These are phyloP conservation scores for Siphlonurus alternatus DNA, from an alignment of 2,888 invertebrate species.

Conservation along the genomic window DNA sequence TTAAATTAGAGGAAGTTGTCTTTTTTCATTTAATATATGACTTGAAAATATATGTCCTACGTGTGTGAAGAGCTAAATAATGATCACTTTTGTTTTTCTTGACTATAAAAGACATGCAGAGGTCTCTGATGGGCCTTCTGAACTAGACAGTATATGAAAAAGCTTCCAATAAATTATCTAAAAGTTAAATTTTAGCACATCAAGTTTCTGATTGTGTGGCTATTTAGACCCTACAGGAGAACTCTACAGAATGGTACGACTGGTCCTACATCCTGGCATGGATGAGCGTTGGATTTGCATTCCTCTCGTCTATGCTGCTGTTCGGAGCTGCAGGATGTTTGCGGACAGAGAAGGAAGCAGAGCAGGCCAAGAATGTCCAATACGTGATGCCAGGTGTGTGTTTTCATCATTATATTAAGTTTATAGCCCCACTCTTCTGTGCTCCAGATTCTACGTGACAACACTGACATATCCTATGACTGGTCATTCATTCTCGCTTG, in stretches of 20 bases:
- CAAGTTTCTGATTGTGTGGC: too few relatives aligned
- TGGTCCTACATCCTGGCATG: constrained; percentile 78
- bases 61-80: too few relatives aligned
- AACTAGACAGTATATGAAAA: too few relatives aligned
- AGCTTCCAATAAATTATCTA: too few relatives aligned
- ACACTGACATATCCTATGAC: constrained; percentile 64
- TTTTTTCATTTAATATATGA: too few relatives aligned
- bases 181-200: too few relatives aligned
- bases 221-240: constrained; percentile 57
- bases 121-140: too few relatives aligned
- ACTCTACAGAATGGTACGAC: constrained; percentile 56
- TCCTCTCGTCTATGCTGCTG: constrained; percentile 58
- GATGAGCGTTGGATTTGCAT: constrained; percentile 60
- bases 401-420: too few relatives aligned
- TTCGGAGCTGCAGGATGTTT: constrained; percentile 64
- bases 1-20: too few relatives aligned
- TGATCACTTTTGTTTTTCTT: too few relatives aligned
- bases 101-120: too few relatives aligned
- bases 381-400: constrained; percentile 76
- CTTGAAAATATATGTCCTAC: too few relatives aligned
- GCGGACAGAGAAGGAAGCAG: constrained; percentile 54
- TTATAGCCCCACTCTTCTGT: constrained; percentile 1
- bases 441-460: constrained; percentile 64
- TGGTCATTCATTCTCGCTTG: constrained; percentile 96
- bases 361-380: constrained; percentile 62